Evolutionary conservation across 2,888 invertebrate species (phyloP).

Genomic region (Agriotes lineatus): DNA sequence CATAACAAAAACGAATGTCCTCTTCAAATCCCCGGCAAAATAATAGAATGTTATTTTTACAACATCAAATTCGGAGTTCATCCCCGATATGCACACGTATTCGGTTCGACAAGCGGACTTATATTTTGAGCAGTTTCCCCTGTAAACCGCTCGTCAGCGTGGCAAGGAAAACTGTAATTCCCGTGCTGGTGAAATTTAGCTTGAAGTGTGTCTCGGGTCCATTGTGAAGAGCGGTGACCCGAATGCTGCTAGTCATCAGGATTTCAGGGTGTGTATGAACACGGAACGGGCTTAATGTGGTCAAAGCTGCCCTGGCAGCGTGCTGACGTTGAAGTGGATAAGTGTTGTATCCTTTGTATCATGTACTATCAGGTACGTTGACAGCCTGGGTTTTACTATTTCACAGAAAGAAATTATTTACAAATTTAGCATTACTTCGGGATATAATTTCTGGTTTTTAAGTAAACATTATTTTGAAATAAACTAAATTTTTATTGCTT

Average conservation of each 20-base stretch:
- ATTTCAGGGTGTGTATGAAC: constrained; percentile 21
- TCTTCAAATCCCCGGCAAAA: constrained; percentile 1
- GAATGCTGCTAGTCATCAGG: constrained; percentile 15
- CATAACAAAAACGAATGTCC: constrained; percentile 10
- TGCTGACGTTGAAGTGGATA: constrained; percentile 9
- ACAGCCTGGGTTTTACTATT: no score
- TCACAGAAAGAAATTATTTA: no score
- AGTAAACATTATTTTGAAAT: no score
- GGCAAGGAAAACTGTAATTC: constrained; percentile 9
- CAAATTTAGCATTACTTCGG: no score
- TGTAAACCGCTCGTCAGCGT: not conserved
- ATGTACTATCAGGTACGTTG: no score
- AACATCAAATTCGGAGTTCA: constrained; percentile 12
- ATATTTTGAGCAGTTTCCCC: constrained; percentile 3
- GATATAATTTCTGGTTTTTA: no score
- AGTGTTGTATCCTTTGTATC: no score
- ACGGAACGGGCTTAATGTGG: constrained; percentile 20
- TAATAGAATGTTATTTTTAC: constrained; percentile 18
- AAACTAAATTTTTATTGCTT: no score
- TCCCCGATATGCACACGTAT: constrained; percentile 16
- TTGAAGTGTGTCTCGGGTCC: constrained; percentile 22
- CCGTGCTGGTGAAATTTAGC: constrained; percentile 20
- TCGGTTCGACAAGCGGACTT: constrained; percentile 4
- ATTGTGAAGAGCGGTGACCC: constrained; percentile 28
- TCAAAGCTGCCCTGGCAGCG: constrained; percentile 14